Percentiles rank a stretch among this genome's conserved stretches.
These are phyloP conservation scores for Idaea aversata DNA, from an alignment of 2,888 invertebrate species.

Conservation along the genomic window DNA sequence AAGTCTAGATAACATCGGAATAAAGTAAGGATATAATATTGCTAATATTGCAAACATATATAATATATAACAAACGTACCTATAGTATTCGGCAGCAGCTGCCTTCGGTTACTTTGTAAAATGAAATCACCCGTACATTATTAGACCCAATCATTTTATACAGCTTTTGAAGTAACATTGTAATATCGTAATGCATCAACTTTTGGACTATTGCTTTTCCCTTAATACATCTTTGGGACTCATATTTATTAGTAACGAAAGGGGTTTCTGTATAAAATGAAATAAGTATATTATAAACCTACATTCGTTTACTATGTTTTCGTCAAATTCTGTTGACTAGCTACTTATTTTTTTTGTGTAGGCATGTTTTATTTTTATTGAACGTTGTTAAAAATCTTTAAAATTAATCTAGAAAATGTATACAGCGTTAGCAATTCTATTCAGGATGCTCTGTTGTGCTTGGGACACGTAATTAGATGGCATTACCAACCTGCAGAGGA, in stretches of 20 bases:
- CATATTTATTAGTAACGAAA: not conserved
- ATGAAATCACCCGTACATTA: conserved; percentile 52
- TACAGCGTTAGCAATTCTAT: too few species aligned
- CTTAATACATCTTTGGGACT: not conserved
- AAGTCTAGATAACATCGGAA: not conserved
- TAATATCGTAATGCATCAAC: conserved; percentile 13
- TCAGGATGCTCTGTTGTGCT: too few species aligned
- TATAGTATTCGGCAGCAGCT: conserved; percentile 34
- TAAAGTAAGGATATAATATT: conserved; percentile 4
- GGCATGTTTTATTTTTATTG: too few species aligned
- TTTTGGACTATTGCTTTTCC: not conserved
- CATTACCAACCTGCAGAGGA: too few species aligned
- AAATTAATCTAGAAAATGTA: too few species aligned
- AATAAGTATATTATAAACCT: not conserved
- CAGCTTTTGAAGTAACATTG: conserved; percentile 19
- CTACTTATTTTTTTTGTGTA: not conserved
- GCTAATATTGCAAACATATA: conserved; percentile 27
- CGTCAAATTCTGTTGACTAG: not conserved
- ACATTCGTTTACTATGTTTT: not conserved
- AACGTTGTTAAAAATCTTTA: too few species aligned
- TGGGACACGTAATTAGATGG: too few species aligned
- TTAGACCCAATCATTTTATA: conserved; percentile 24
- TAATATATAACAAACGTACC: conserved; percentile 4
- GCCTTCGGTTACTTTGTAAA: conserved; percentile 55
- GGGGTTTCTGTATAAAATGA: not conserved